Conservation (phyloP, 2,888 invertebrate genomes). For the Carpatolechia fugitivella region DNA sequence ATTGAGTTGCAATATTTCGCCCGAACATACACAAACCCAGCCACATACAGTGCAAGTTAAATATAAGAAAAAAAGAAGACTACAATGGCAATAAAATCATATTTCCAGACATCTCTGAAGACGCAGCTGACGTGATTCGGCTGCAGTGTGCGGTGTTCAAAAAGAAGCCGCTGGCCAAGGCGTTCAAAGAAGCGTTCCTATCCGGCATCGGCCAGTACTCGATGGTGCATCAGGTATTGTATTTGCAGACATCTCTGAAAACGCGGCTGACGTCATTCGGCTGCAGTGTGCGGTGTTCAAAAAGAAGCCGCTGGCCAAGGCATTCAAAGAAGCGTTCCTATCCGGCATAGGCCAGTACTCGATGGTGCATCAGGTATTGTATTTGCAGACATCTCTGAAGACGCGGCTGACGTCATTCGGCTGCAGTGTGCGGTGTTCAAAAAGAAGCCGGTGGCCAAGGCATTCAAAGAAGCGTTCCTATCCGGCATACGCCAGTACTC, state of each 20-base stretch:
- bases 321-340: conserved; percentile 58
- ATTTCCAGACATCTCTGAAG: conserved; percentile 51
- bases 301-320: conserved; percentile 49
- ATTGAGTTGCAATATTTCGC: no score
- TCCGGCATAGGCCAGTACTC: conserved; percentile 50
- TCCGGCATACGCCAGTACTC: conserved; percentile 50
- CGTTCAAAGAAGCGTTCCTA: conserved; percentile 58
- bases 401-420: conserved; percentile 37
- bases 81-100: no score
- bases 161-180: conserved; percentile 49
- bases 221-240: conserved; percentile 47
- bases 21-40: no score
- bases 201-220: conserved; percentile 50
- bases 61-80: no score
- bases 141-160: conserved; percentile 56
- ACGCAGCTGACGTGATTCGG: conserved; percentile 37
- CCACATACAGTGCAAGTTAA: no score
- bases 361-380: conserved; percentile 47
- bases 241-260: conserved; percentile 49
- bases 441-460: conserved; percentile 49
- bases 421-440: conserved; percentile 56
- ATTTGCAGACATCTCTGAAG: conserved; percentile 49
- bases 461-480: conserved; percentile 58
- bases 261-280: conserved; percentile 37
- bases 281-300: conserved; percentile 56